Base-by-base conservation (phyloP, 2,113 vertebrate genomes). In the Circaetus cinerascens region DNA sequence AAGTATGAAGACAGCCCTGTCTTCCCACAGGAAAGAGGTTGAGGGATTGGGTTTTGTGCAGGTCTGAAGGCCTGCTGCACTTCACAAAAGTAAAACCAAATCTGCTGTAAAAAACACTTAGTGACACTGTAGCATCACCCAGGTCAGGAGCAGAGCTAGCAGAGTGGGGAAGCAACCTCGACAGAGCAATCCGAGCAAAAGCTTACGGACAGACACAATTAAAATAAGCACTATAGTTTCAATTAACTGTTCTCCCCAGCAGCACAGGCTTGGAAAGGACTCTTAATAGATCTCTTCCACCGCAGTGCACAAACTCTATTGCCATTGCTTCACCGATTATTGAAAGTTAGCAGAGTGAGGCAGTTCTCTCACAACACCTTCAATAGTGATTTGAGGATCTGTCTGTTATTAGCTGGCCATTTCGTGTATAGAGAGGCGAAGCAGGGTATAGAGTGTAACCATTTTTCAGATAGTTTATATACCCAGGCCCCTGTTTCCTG, bases 251-350 rank as follows among this genome's bases (percentile, higher is more conserved):
- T 92, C 91, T 96, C 79, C 82, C 72, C 80, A 75, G 93, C 90
- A 97, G 94, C 95, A 91, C 36, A 14, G 84, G 45, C 94, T 92
- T 48, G 48, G 96, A 94, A 97, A 92, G 59, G 76, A 63, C 91
- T 94, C 86, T 93, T 97, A 97, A 98, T 97, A 96, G 97, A 97
- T 96, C 97, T 94, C 96, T 97, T 97, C 97, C 97, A 97, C 77
- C 1, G 3, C 94, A 86, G 83, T 95, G 97, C 97, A 97, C 97
- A 97, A 97, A 97, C 95, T 96, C 95, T 93, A 97, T 96, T 96
- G 96, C 96, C 83, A 30, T 46, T 91, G 64, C 94, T 77, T 22
- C 81, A 21, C 4, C 59, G 14, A 90, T 97, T 97, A 97, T 96
- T 96, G 97, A 55, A 90, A 97, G 95, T 90, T 80, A 97, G 91